Evolutionary conservation across 1,140 invertebrate genomes (phyloP), one percentile per base, ranked within the genome.

Genomic region (Apis dorsata): DNA sequence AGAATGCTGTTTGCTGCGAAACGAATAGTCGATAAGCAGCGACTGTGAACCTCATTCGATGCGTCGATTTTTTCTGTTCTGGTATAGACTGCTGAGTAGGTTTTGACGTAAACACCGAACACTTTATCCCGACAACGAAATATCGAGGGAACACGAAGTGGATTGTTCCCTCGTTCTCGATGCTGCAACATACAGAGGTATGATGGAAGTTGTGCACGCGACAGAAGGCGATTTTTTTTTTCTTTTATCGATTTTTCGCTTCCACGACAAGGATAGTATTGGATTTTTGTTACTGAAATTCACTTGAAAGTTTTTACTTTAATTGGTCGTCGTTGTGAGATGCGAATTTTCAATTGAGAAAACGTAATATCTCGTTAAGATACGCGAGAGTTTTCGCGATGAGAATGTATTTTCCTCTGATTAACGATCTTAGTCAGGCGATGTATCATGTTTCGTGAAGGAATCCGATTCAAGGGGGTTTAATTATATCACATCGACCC

Each of bases 11-110:
- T 44, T 44, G 34, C 34, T 3, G 77, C 69, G 59, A 80, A 57
- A 80, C 34, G 74, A 80, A 24, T 24, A 44, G 19, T 65, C 53
- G 69, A 80, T 74, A 74, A 80, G 24, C 59, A 73, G 17, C 10
- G 17, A 1, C 49, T 24, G 21, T 11, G n/a, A n/a, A 9, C 59
- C 28, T 49, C 73, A n/a, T 49, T 55, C 24, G 9, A 59, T 13
- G 72, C 34, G 34, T 21, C 55, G 66, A 49, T 28, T 28, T 68
- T 34, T 70, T 24, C 24, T n/a, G 34, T 4, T n/a, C 62, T 63
- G n/a, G 62, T 13, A 0, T 9, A 24, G 15, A 13, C 13, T 19
- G 63, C 34, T 34, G 34, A 17, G 79, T 3, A 60, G 15, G 57
- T 49, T 62, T 15, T 24, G 15, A 10, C 49, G 79, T 21, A 57